Percentiles rank a stretch among this genome's conserved stretches.
Conservation (phyloP, 2,797 vertebrate species). For the Liasis olivaceus region DNA sequence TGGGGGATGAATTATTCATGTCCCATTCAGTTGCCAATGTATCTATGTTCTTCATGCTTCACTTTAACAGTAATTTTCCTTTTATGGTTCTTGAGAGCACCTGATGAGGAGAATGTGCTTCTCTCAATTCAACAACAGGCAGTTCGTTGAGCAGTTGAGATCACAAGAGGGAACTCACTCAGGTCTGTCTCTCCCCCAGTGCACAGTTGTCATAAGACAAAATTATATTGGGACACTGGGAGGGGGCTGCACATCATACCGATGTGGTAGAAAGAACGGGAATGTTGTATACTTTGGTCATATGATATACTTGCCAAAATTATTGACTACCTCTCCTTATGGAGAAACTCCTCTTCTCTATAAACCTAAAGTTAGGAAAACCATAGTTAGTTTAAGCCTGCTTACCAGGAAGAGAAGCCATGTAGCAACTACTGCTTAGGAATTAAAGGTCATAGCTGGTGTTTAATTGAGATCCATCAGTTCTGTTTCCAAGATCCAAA, state of each 20-base stretch:
- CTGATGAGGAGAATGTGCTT: constrained; percentile 43
- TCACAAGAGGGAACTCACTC: not conserved
- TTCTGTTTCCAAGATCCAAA: not conserved
- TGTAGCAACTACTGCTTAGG: not conserved
- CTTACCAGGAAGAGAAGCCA: not conserved
- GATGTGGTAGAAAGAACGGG: not conserved
- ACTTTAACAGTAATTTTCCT: constrained; percentile 55
- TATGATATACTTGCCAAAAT: not conserved
- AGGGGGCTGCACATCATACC: too few relatives aligned
- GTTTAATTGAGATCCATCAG: too few relatives aligned
- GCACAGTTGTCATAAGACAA: not conserved
- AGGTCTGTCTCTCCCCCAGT: not conserved
- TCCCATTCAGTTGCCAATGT: constrained; percentile 49
- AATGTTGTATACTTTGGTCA: not conserved
- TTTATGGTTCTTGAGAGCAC: constrained; percentile 43
- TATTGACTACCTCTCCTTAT: too few relatives aligned
- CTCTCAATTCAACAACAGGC: not conserved
- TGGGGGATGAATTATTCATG: constrained; percentile 60
- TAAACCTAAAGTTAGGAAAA: not conserved
- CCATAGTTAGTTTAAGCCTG: not conserved
- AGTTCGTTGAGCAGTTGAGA: not conserved
- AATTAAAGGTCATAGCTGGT: too few relatives aligned
- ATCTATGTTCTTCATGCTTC: constrained; percentile 52
- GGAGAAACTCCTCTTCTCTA: not conserved
- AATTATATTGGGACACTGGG: not conserved